Conservation (phyloP, 2,113 vertebrate genomes). For the Hylia prasina region DNA sequence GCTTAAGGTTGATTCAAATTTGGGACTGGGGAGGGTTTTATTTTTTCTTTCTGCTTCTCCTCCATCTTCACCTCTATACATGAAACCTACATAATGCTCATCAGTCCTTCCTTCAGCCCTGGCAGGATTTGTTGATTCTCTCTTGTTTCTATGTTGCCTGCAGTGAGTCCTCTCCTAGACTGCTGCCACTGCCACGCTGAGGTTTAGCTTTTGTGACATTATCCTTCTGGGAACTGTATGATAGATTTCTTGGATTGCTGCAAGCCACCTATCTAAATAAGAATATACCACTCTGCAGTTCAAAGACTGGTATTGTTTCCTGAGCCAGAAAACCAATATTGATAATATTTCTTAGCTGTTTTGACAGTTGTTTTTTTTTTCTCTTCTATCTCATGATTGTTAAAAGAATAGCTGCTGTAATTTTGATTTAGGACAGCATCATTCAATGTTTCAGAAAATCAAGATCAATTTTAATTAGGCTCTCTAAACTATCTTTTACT, state of each 20-base stretch:
- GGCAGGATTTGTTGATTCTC: background rate
- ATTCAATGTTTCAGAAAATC: slow-evolving; percentile 7
- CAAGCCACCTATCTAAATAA: background rate
- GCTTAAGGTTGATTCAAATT: background rate
- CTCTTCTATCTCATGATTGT: background rate
- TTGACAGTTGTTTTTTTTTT: background rate
- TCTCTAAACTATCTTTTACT: background rate
- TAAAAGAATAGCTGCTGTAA: background rate
- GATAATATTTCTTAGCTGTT: background rate
- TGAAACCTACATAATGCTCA: background rate
- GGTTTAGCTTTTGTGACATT: background rate
- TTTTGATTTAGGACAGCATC: background rate
- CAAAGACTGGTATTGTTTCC: background rate
- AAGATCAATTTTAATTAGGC: background rate
- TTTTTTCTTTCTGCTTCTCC: background rate
- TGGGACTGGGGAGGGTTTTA: background rate
- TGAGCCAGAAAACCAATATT: background rate
- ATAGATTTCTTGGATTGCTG: background rate
- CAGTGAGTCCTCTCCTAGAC: background rate
- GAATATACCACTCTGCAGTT: background rate
- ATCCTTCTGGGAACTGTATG: background rate
- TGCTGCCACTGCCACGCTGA: background rate
- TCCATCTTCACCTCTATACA: background rate
- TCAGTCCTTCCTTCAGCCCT: background rate
- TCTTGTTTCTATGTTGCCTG: background rate